Conservation (phyloP, 2,888 invertebrate genomes). For the Ctena decussata region DNA sequence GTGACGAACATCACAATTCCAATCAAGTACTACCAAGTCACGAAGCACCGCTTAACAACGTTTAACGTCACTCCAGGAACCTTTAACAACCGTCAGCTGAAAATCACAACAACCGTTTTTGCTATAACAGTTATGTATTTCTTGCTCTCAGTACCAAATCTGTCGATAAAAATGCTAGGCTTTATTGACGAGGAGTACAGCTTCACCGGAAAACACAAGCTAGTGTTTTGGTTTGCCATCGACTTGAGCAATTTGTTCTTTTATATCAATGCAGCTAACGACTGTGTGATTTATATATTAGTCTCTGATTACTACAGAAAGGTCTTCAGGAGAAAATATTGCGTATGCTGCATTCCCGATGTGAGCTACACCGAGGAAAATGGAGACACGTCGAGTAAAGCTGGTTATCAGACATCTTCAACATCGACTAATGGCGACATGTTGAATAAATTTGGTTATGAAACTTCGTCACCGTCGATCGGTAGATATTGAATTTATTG, state of each 20-base stretch:
- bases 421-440: no score
- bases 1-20: constrained; percentile 38
- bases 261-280: constrained; percentile 57
- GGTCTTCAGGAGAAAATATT: constrained; percentile 37
- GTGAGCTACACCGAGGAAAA: background rate
- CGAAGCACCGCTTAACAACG: background rate
- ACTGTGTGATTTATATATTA: constrained; percentile 46
- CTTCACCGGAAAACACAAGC: constrained; percentile 53
- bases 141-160: constrained; percentile 45
- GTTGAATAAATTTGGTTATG: no score
- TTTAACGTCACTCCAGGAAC: background rate
- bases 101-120: constrained; percentile 46
- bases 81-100: constrained; percentile 31
- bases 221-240: constrained; percentile 53
- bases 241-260: constrained; percentile 55
- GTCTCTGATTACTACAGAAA: constrained; percentile 45
- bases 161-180: constrained; percentile 48
- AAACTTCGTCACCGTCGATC: no score
- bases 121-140: constrained; percentile 44
- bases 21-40: constrained; percentile 32
- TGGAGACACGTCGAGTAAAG: background rate
- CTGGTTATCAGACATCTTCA: background rate
- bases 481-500: no score
- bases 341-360: background rate
- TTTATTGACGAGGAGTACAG: constrained; percentile 54